A percentile compares a stretch with the other conserved stretches of the same genome.
These are phyloP conservation scores for Amphibalanus amphitrite DNA, from an alignment of 1,140 invertebrate genomes.

Conservation along the genomic window DNA sequence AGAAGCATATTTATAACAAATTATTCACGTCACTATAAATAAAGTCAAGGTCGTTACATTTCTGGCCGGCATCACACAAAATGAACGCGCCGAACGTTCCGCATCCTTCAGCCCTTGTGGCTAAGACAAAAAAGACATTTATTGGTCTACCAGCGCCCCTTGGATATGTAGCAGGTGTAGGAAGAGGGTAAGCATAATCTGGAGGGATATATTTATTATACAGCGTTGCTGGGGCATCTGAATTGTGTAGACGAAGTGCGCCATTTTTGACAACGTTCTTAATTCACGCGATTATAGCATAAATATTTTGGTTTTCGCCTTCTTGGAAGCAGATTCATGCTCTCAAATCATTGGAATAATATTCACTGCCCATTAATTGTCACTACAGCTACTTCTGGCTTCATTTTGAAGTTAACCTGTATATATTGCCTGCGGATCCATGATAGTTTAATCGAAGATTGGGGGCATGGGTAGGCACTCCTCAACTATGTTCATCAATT, in stretches of 20 bases:
- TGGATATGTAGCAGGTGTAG: slow-evolving; percentile 92
- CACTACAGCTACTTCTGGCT: no score
- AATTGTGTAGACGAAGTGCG: no score
- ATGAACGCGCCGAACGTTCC: slow-evolving; percentile 10
- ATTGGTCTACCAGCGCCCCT: slow-evolving; percentile 80
- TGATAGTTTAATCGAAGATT: no score
- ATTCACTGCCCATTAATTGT: no score
- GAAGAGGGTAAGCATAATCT: slow-evolving; percentile 51
- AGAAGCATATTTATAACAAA: no score
- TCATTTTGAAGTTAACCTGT: no score
- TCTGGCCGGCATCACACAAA: not conserved
- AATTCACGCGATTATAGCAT: not conserved
- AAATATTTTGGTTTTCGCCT: slow-evolving; percentile 9
- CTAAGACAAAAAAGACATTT: slow-evolving; percentile 15
- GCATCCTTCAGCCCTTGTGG: slow-evolving; percentile 12
- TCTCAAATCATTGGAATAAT: slow-evolving; percentile 10
- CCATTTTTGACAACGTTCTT: slow-evolving; percentile 2
- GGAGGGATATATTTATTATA: no score
- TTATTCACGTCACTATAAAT: no score
- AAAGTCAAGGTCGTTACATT: not conserved
- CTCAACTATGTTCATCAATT: no score
- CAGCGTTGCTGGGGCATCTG: no score
- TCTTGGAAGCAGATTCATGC: not conserved
- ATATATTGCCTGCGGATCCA: no score
- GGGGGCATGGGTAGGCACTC: no score